Base-by-base conservation (phyloP, 92 coral and sea anemone species). In the Parazoanthus darwini region DNA sequence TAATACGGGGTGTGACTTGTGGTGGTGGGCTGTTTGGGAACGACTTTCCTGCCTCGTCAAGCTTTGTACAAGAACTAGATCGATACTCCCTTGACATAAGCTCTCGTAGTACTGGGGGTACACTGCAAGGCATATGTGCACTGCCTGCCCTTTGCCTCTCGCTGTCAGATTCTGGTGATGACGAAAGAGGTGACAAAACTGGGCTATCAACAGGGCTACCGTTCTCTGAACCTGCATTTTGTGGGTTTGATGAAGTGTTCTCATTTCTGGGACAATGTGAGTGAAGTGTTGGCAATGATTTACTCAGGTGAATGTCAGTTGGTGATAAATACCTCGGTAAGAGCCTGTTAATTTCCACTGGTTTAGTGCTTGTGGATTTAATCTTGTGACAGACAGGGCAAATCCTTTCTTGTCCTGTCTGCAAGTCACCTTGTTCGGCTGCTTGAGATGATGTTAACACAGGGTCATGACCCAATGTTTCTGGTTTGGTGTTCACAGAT, bases 1-100 rank as follows among this genome's bases (percentile, higher is more conserved):
- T 84, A 43, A 82, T 7, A 44, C 87, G 87, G 13, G 87, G 87
- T 9, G 87, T 33, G 13, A 84, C 79, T 71, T 46, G 67, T 14
- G 87, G 87, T 6, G 87, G 87, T 70, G 79, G 58, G 15, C 79
- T 50, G 1, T 46, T 13, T 7, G 66, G 79, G 42, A 79, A 79
- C 0, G 65, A 46, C 1, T 46, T 44, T 37, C 87, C 87, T 13
- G 87, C 79, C 38, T 84, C 87, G 16, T 84, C 77, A 48, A 84
- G 87, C 25, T 71, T 48, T n/a, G 42, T 84, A 71, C 87, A 84
- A 70, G 87, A 84, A 84, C 87, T 84, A 25, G 87, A 84, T 59
- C 77, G 87, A 26, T 11, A 44, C 23, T 74, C 79, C 16, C 46
- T 74, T 29, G 79, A 70, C 42, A 46, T 26, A 29, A 84, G 79